Evolutionary conservation across 2,797 vertebrate species (phyloP), one percentile per base, ranked within the genome.

Genomic region (Oreochromis mossambicus): DNA sequence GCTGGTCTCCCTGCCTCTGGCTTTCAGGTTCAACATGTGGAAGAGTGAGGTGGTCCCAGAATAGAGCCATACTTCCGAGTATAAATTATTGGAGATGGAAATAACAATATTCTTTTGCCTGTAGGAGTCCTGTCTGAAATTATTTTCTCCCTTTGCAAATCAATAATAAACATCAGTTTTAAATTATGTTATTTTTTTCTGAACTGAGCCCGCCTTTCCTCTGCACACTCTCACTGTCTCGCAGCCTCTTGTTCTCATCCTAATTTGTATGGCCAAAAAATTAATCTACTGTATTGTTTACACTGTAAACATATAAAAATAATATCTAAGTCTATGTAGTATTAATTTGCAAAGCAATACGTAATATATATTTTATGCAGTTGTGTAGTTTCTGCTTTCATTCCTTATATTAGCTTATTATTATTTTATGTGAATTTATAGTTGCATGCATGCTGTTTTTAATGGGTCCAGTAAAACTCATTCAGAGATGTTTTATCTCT

Each of bases 291-390:
- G 2, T 14, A 52, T 84, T 1, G 36, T 85, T 84, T 50, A 26
- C 50, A 9, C 15, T n/a, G 17, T 86, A 66, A 89, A 89, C 11
- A 48, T 78, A 90, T 87, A 78, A 77, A 83, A 51, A 7, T 63
- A 50, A 66, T 32, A 34, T 7, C 5, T 11, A 4, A 38, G 34
- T 38, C 11, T 38, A 3, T 38, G 61, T 21, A 38, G 12, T 14
- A 34, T 77, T 68, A 56, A 58, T 91, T 90, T 83, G 26, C 26
- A 21, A 21, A 56, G 70, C 77, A 34, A 80, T 93, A 88, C 68
- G 51, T 86, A 80, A 85, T 89, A 56, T 88, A 85, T 85, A 76
- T 86, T 89, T 93, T 77, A 90, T 92, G 89, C 88, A 78, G 79
- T 86, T 70, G n/a, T 86, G 55, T 58, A 70, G 38, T 76, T 34